Evolutionary conservation across 2,797 vertebrate genomes (phyloP).

Genomic region (Helostoma temminkii): DNA sequence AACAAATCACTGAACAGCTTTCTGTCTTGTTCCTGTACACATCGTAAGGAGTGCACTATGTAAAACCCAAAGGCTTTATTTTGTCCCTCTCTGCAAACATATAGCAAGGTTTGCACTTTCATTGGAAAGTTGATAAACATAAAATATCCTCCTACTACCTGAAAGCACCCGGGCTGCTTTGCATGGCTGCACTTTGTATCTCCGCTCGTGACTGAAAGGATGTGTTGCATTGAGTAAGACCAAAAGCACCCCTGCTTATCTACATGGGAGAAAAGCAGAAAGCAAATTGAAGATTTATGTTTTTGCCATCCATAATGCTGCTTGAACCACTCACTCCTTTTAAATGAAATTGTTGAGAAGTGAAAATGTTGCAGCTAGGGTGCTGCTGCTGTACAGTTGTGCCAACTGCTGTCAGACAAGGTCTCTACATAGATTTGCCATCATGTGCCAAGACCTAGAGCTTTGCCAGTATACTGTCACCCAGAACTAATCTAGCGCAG

Average conservation of each 20-base stretch:
- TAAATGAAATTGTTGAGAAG: constrained; percentile 46
- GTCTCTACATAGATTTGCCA: constrained; percentile 59
- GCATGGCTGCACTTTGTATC: constrained; percentile 79
- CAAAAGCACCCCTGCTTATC: constrained; percentile 74
- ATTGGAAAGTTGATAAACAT: constrained; percentile 78
- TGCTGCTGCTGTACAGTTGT: constrained; percentile 53
- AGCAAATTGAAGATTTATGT: constrained; percentile 68
- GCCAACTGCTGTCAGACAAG: constrained; percentile 64
- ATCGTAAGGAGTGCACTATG: constrained; percentile 43
- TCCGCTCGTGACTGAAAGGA: constrained; percentile 75
- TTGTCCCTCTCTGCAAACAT: constrained; percentile 52
- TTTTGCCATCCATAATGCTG: constrained; percentile 26
- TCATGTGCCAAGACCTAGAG: constrained; percentile 60
- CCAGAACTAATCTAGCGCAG: constrained; percentile 70
- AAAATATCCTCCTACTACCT: constrained; percentile 73
- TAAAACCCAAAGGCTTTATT: constrained; percentile 53
- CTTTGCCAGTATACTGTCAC: constrained; percentile 68
- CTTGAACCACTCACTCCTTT: constrained; percentile 54
- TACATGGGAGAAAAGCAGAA: constrained; percentile 48
- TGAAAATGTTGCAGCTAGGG: constrained; percentile 45
- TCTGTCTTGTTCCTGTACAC: constrained; percentile 47
- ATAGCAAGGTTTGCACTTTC: constrained; percentile 79
- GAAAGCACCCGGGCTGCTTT: constrained; percentile 63
- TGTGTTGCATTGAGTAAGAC: constrained; percentile 63
- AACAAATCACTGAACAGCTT: constrained; percentile 44